Evolutionary conservation across 2,113 vertebrate genomes (phyloP), one percentile per base, ranked within the genome.

Genomic region (Geococcyx californianus): DNA sequence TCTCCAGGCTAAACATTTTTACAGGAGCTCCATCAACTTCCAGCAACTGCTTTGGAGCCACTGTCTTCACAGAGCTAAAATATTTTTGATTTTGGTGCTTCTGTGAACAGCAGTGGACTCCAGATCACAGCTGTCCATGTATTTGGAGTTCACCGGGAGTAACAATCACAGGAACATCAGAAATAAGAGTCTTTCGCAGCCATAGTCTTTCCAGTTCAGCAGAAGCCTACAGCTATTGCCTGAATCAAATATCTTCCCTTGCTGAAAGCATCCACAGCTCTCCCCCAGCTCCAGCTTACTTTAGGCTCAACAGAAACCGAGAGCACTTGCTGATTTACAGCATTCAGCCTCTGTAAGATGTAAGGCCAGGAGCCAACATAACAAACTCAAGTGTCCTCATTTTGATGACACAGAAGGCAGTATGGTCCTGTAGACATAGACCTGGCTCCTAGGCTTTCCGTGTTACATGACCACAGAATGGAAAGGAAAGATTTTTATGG

Each of bases 111-210:
- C 36, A 54, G 25, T 31, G 28, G 12, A 51, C 55, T 6, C 18
- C 64, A 2, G 1, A 28, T 31, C 38, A 36, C 47, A 85, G 33
- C 6, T 72, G 9, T 68, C 26, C 0, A 0, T 83, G 29, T 87
- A 2, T 87, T 69, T 87, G 49, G 55, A 87, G 26, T 52, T 83
- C 49, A 25, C 7, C 54, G n/a, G 67, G 49, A 95, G 26, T 60
- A 73, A 40, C 3, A 4, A 54, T 54, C 15, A 14, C 52, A 28
- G 40, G 10, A 42, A 42, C 40, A 42, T 42, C 40, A 42, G 40
- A 42, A 94, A 28, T 63, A 72, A 44, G 2, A 4, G 89, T 64
- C 20, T 9, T 73, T 87, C 40, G 44, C 40, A 64, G 9, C 28
- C 40, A 20, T 2, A 72, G 20, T 56, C 68, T 76, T 80, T 60